Percentiles rank a stretch among this genome's conserved stretches.
phyloP scores from a whole-genome alignment of 1,140 invertebrate genomes.

The Bombus breviceps region DNA sequence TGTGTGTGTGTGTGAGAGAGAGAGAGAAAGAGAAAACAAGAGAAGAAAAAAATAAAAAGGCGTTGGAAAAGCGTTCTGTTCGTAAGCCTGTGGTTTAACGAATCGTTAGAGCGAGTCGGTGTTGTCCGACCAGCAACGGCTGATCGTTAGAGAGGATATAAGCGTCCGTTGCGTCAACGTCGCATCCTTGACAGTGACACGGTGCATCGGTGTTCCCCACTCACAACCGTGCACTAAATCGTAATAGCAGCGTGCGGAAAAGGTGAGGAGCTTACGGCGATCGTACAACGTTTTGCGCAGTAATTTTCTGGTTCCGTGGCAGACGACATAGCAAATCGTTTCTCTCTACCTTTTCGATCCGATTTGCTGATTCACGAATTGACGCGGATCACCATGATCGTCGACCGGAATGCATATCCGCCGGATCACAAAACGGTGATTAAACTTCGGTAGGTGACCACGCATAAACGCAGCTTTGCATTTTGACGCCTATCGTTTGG shows the following conservation, averaged over 20 bases:
- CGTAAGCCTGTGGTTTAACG: too few relatives aligned
- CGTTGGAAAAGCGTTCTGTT: not conserved
- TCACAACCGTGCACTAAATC: conserved; percentile 43
- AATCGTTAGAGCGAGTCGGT: not conserved
- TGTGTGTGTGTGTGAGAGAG: too few relatives aligned
- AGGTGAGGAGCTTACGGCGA: conserved; percentile 59
- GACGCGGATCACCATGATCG: conserved; percentile 55
- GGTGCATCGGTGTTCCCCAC: conserved; percentile 42
- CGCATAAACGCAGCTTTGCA: not conserved
- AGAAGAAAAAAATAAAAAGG: not conserved
- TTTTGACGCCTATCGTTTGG: not conserved
- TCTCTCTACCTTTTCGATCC: not conserved
- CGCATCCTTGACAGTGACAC: conserved; percentile 57
- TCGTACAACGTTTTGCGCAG: conserved; percentile 73
- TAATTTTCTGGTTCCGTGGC: conserved; percentile 73
- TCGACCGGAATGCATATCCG: conserved; percentile 75
- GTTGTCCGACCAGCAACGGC: not conserved
- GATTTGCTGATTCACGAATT: not conserved
- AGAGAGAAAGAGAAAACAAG: not conserved
- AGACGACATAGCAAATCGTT: conserved; percentile 8
- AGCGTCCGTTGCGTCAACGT: conserved; percentile 44
- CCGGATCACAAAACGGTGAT: conserved; percentile 75
- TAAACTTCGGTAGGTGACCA: conserved; percentile 70
- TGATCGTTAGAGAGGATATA: not conserved
- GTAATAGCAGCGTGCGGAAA: conserved; percentile 34